These are phyloP conservation scores for Plebejus melissa DNA, from an alignment of 2,888 invertebrate species.

Conservation along the genomic window DNA sequence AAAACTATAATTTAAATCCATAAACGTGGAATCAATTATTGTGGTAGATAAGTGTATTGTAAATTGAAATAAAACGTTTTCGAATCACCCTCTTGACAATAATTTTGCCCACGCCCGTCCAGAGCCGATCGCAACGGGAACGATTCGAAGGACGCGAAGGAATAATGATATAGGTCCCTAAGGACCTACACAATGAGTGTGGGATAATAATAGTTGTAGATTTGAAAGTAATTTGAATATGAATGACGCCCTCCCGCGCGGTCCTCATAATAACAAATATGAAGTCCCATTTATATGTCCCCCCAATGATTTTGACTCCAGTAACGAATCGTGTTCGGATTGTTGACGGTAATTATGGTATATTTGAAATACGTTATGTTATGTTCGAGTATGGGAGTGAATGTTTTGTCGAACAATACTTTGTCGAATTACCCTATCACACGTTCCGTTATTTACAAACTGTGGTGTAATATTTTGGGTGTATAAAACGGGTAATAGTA, in stretches of 20 bases:
- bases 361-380: constrained; percentile 37
- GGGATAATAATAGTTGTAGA: constrained; percentile 78
- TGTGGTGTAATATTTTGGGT: constrained; percentile 9
- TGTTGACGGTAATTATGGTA: constrained; percentile 63
- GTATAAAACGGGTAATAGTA: neutral
- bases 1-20: constrained; percentile 49
- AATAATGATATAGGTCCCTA: constrained; percentile 74
- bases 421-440: constrained; percentile 13
- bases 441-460: neutral
- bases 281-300: constrained; percentile 69
- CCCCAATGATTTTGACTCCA: constrained; percentile 69
- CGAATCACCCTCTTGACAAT: constrained; percentile 62
- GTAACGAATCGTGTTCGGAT: constrained; percentile 61
- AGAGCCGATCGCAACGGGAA: constrained; percentile 65
- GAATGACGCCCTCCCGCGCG: constrained; percentile 75
- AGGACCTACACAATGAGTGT: constrained; percentile 69
- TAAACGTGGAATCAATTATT: constrained; percentile 56
- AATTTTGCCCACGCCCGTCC: constrained; percentile 56
- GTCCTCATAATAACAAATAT: constrained; percentile 75
- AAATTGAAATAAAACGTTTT: constrained; percentile 72
- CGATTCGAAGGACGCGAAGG: constrained; percentile 68
- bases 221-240: constrained; percentile 78
- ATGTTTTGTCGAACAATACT: constrained; percentile 23
- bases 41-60: constrained; percentile 59
- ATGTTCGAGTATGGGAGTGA: constrained; percentile 33